Percentiles rank a stretch among this genome's conserved stretches.
Evolutionary conservation across 2,888 invertebrate genomes (phyloP).

Genomic region (Meganola albula): DNA sequence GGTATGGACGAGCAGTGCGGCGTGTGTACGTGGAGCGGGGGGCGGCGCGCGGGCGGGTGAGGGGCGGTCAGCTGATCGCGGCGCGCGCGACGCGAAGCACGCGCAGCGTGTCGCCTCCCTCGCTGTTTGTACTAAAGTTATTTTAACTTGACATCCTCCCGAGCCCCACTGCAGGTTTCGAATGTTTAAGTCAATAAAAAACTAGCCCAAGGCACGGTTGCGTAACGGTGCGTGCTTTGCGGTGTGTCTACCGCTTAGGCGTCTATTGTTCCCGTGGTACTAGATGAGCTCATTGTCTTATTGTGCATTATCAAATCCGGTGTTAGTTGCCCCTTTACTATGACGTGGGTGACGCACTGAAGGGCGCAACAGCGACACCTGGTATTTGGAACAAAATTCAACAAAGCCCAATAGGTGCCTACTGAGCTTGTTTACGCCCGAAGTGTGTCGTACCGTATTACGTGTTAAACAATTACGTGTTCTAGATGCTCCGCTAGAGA

Average conservation of each 20-base stretch:
- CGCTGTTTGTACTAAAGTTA: slow-evolving; percentile 42
- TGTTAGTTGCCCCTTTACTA: slow-evolving; percentile 28
- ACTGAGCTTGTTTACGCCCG: no score
- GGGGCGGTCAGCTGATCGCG: slow-evolving; percentile 67
- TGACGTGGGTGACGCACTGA: no score
- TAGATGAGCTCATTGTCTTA: slow-evolving; percentile 49
- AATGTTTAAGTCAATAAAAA: slow-evolving; percentile 48
- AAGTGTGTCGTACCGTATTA: no score
- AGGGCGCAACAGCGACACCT: no score
- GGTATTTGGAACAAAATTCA: no score
- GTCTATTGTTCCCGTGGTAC: slow-evolving; percentile 42
- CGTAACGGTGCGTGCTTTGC: slow-evolving; percentile 52
- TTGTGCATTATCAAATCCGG: slow-evolving; percentile 37
- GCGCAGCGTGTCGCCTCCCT: slow-evolving; percentile 42
- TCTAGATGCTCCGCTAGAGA: no score
- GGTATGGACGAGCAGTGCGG: slow-evolving; percentile 40
- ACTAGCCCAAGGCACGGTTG: slow-evolving; percentile 57
- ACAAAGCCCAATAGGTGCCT: no score
- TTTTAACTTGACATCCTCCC: slow-evolving; percentile 36
- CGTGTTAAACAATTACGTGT: no score
- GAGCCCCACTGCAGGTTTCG: slow-evolving; percentile 30
- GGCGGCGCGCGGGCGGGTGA: slow-evolving; percentile 40
- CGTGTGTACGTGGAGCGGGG: slow-evolving; percentile 39
- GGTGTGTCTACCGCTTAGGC: slow-evolving; percentile 32
- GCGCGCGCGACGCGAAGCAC: slow-evolving; percentile 46